Evolutionary conservation across 2,888 invertebrate species (phyloP).

Genomic region (Agonopterix alstromeriana): DNA sequence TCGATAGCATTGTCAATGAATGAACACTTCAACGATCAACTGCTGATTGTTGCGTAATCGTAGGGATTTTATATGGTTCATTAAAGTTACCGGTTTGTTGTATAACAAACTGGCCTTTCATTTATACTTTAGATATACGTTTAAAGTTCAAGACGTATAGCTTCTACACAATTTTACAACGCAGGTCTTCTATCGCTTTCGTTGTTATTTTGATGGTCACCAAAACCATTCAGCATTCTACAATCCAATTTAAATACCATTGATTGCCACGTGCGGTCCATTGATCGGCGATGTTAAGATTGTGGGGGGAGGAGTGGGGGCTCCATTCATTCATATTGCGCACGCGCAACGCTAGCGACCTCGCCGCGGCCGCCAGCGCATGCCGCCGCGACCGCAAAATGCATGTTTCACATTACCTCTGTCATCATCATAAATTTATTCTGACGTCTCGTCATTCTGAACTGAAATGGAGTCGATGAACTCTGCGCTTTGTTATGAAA

Average conservation of each 20-base stretch:
- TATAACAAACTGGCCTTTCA: too few species aligned
- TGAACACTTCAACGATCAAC: background rate
- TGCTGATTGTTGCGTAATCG: background rate
- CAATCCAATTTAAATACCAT: conserved; percentile 35
- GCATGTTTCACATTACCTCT: conserved; percentile 35
- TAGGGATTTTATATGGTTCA: too few species aligned
- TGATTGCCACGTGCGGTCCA: conserved; percentile 62
- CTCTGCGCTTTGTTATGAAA: conserved; percentile 39
- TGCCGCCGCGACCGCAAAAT: conserved; percentile 28
- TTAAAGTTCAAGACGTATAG: too few species aligned
- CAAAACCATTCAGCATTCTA: conserved; percentile 8
- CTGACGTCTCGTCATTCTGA: conserved; percentile 29
- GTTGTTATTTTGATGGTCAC: background rate
- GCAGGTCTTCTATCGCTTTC: too few species aligned
- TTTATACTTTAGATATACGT: too few species aligned
- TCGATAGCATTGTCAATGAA: conserved; percentile 25
- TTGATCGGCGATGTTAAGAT: conserved; percentile 37
- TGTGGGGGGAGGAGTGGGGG: conserved; percentile 33
- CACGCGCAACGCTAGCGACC: conserved; percentile 47
- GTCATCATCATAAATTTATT: conserved; percentile 47
- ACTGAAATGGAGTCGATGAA: conserved; percentile 37
- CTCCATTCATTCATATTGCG: conserved; percentile 53
- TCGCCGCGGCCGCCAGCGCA: conserved; percentile 27
- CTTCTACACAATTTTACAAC: too few species aligned
- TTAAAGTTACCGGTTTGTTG: too few species aligned